phyloP scores from a whole-genome alignment of 2,888 invertebrate species.

The Zeuzera pyrina region DNA sequence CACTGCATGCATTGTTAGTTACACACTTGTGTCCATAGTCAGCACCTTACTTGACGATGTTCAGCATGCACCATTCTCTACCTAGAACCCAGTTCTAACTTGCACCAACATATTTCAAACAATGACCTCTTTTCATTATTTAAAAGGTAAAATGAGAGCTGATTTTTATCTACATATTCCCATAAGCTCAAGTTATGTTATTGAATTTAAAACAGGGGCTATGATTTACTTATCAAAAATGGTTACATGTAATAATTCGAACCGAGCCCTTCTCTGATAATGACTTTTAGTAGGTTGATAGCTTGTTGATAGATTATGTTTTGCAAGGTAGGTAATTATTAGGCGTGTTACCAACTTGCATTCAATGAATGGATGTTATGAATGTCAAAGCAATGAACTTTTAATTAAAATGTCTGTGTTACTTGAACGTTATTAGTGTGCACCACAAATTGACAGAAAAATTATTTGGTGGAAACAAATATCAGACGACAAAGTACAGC shows the following conservation, averaged over 20 bases:
- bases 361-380: slow-evolving; percentile 63
- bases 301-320: no score
- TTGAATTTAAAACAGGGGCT: slow-evolving; percentile 47
- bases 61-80: slow-evolving; percentile 70
- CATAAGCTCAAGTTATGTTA: slow-evolving; percentile 61
- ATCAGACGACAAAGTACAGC: slow-evolving; percentile 49
- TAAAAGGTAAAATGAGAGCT: no score
- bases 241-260: slow-evolving; percentile 46
- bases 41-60: slow-evolving; percentile 56
- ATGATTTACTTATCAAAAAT: no score
- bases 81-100: slow-evolving; percentile 70
- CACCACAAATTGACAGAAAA: no score
- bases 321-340: slow-evolving; percentile 55
- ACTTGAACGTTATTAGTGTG: slow-evolving; percentile 71
- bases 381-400: slow-evolving; percentile 73
- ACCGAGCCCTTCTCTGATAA: slow-evolving; percentile 67
- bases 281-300: slow-evolving; percentile 61
- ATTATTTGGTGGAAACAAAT: no score
- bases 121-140: slow-evolving; percentile 34
- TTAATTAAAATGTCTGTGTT: slow-evolving; percentile 70
- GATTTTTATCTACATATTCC: no score
- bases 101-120: slow-evolving; percentile 62
- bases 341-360: slow-evolving; percentile 58
- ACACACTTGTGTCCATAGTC: slow-evolving; percentile 66
- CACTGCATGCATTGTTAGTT: slow-evolving; percentile 73